Conservation (phyloP, 30 jellyfish, hydroid and myxozoan species). For the Aurelia aurita complex sp. Pacific region DNA sequence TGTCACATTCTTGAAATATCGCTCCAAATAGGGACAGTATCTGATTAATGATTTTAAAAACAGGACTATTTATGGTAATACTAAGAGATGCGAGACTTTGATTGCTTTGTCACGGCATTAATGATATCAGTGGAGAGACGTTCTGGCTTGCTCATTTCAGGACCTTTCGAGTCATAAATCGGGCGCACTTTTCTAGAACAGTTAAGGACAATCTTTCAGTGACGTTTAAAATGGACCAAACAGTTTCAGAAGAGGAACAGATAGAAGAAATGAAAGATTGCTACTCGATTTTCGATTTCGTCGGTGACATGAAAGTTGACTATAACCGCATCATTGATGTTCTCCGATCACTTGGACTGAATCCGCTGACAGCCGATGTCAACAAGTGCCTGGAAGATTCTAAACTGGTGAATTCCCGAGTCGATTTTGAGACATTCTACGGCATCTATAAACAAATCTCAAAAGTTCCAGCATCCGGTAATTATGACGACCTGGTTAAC, state of each 20-base stretch:
- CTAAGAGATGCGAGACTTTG: no score
- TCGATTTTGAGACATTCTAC: constrained; percentile 88
- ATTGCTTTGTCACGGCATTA: no score
- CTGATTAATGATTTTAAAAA: no score
- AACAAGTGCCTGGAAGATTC: constrained; percentile 83
- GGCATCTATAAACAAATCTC: constrained; percentile 82
- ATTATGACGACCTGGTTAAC: constrained; percentile 92
- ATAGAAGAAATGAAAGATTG: constrained; percentile 91
- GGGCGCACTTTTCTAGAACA: no score
- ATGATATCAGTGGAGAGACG: no score
- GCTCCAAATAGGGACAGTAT: no score
- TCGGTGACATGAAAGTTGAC: constrained; percentile 91
- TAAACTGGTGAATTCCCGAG: constrained; percentile 69
- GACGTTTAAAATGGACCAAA: background rate
- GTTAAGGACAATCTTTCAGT: no score
- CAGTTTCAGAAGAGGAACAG: constrained; percentile 76
- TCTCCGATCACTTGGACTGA: constrained; percentile 90
- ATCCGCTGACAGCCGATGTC: constrained; percentile 88
- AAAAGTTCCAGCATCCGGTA: constrained; percentile 64
- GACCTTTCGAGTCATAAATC: no score
- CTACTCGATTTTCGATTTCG: constrained; percentile 81
- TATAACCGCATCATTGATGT: constrained; percentile 72
- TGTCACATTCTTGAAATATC: no score
- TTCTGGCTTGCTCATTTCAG: no score
- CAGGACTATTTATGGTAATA: no score